phyloP scores from a whole-genome alignment of 1,140 invertebrate genomes.

The Heliothis virescens region DNA sequence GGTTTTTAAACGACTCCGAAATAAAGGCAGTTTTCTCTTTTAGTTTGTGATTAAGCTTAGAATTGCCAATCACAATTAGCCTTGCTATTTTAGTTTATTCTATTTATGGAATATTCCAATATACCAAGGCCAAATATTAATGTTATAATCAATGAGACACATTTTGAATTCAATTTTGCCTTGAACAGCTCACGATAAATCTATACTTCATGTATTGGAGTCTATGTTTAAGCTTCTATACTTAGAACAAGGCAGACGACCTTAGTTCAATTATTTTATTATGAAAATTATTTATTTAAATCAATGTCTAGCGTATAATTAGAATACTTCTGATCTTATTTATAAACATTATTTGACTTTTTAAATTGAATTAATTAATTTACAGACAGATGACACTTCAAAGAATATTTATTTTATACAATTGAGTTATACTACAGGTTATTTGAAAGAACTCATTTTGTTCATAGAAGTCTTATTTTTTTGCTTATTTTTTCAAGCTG shows the following conservation, averaged over 20 bases:
- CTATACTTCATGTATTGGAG: background rate
- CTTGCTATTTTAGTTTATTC: background rate
- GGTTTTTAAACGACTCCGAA: too few relatives aligned
- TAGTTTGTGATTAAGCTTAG: too few relatives aligned
- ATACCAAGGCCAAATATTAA: too few relatives aligned
- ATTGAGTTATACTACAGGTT: background rate
- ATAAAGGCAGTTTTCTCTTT: too few relatives aligned
- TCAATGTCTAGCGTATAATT: constrained; percentile 14
- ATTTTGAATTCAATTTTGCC: too few relatives aligned
- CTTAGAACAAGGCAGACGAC: background rate
- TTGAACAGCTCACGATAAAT: background rate
- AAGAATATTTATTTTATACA: constrained; percentile 17
- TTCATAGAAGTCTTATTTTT: background rate
- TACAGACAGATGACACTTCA: background rate
- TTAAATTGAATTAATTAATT: constrained; percentile 31
- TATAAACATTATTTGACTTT: constrained; percentile 19
- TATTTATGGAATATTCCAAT: too few relatives aligned
- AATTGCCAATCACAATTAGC: too few relatives aligned
- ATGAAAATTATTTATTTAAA: constrained; percentile 8
- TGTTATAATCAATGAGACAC: too few relatives aligned
- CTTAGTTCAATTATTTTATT: background rate
- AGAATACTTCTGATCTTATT: constrained; percentile 1
- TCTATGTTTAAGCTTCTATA: constrained; percentile 1
- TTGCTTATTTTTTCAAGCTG: too few relatives aligned
- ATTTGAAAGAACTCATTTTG: background rate